Evolutionary conservation across 2,888 invertebrate species (phyloP).

Genomic region (Ormia ochracea): DNA sequence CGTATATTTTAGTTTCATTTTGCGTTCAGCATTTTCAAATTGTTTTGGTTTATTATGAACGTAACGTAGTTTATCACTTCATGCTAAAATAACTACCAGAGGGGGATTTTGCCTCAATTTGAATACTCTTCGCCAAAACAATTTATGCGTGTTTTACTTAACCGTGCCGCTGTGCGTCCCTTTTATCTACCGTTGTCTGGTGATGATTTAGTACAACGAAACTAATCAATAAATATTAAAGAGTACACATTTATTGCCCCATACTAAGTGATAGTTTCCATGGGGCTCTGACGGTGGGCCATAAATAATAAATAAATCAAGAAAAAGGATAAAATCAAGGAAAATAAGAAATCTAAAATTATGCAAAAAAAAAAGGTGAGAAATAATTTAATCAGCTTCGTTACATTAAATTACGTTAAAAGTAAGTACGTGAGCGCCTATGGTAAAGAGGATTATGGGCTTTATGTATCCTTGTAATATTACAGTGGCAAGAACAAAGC

Average conservation of each 20-base stretch:
- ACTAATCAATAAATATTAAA: constrained; percentile 52
- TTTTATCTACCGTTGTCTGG: not conserved
- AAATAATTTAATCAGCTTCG: too few relatives aligned
- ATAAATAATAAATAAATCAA: too few relatives aligned
- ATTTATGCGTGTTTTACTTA: constrained; percentile 28
- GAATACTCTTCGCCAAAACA: constrained; percentile 21
- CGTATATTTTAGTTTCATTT: constrained; percentile 28
- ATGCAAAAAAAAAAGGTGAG: too few relatives aligned
- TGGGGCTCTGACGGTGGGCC: not conserved
- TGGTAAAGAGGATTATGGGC: too few relatives aligned
- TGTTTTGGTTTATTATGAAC: constrained; percentile 62
- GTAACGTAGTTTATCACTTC: constrained; percentile 58
- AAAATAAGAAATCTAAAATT: too few relatives aligned
- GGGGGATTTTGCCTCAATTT: constrained; percentile 47
- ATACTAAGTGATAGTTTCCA: not conserved
- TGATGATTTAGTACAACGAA: constrained; percentile 40
- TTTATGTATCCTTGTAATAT: too few relatives aligned
- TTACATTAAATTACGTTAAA: too few relatives aligned
- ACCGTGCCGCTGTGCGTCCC: not conserved
- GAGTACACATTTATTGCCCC: not conserved
- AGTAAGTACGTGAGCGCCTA: too few relatives aligned
- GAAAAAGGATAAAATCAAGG: too few relatives aligned
- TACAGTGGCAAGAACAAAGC: too few relatives aligned
- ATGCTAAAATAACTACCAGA: constrained; percentile 49
- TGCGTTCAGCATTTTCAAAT: constrained; percentile 51